Base-by-base conservation (phyloP, 2,888 invertebrate species). In the Pharmacophagus antenor region DNA sequence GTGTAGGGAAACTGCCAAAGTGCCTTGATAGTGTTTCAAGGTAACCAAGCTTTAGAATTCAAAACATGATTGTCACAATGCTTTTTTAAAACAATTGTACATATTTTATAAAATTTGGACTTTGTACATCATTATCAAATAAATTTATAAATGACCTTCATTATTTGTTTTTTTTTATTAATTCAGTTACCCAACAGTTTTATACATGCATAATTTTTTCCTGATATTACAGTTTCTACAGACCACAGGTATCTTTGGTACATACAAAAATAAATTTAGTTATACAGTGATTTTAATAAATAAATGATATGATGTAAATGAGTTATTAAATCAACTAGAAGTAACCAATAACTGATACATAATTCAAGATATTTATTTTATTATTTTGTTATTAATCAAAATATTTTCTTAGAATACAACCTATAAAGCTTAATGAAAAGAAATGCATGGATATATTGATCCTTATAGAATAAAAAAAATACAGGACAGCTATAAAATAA, bases 401-500 rank as follows among this genome's bases (percentile, higher is more conserved):
- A 25, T 5, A 25, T 25, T 5, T 22, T 22, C 12, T 10, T 49
- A 23, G 25, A 18, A 49, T 17, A 27, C 1, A n/a, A 49, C 22
- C 15, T 5, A 37, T n/a, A 41, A 41, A 17, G 15, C 18, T 53
- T 41, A 52, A 44, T 4, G 44, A 44, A 25, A 10, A 41, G 41
- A 56, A 49, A 49, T 46, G 44, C 23, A 25, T 41, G 7, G 18
- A 41, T 25, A 12, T 37, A 52, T 17, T 52, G n/a, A 17, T 47
- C n/a, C 21, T 46, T 37, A 46, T 6, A n/a, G 25, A 23, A 42
- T 23, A 23, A 54, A 53, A 20, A 41, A 8, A 44, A 44, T 17
- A 27, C 18, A 23, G 22, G 20, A 25, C 22, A 17, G 37, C n/a
- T 27, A 27, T 27, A 27, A 27, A 7, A 10, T 27, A 27, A 27